Conservation (phyloP, 2,113 vertebrate genomes). For the Calidris pugnax region DNA sequence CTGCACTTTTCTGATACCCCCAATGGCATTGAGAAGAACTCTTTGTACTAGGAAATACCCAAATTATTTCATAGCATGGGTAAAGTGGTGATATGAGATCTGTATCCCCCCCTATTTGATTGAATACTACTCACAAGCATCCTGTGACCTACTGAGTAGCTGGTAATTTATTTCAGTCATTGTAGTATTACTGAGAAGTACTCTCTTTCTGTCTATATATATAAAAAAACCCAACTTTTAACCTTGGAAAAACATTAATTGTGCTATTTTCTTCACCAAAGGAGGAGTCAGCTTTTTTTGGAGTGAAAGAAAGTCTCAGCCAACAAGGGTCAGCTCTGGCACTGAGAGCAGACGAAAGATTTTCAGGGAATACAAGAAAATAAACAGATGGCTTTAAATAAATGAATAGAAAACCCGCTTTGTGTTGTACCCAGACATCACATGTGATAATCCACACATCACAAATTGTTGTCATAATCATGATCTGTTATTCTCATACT, state of each 20-base stretch:
- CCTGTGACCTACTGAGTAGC: neutral
- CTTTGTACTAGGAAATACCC: neutral
- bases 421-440: neutral
- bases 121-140: neutral
- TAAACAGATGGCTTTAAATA: neutral
- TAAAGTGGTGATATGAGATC: neutral
- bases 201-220: neutral
- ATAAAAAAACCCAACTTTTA: neutral
- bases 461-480: neutral
- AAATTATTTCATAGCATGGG: neutral
- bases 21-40: neutral
- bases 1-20: neutral
- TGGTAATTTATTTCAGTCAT: neutral
- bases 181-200: neutral
- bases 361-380: neutral
- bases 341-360: neutral
- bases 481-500: neutral
- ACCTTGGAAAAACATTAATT: neutral
- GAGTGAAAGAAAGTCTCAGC: neutral
- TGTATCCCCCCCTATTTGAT: neutral
- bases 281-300: neutral
- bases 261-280: neutral
- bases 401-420: neutral
- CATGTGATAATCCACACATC: neutral
- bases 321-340: neutral